phyloP scores from a whole-genome alignment of 2,113 vertebrate species.

The Quiscalus mexicanus region DNA sequence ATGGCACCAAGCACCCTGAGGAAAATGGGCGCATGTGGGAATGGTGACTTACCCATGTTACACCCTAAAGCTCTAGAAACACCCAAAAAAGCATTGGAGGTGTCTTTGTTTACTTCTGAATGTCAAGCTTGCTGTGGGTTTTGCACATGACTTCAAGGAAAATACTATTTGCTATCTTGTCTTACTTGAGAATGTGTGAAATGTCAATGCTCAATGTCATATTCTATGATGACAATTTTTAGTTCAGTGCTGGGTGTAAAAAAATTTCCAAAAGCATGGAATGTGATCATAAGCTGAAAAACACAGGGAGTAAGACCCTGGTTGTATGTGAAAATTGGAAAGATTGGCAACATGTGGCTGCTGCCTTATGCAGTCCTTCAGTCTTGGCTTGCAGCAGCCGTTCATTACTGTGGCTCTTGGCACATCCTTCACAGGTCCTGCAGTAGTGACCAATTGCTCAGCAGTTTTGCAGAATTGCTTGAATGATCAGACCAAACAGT shows the following conservation, averaged over 20 bases:
- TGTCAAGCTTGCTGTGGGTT: neutral
- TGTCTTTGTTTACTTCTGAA: neutral
- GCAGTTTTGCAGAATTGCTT: neutral
- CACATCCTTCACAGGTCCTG: neutral
- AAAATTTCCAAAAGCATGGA: neutral
- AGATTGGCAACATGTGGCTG: neutral
- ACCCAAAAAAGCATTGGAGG: neutral
- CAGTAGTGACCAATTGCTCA: neutral
- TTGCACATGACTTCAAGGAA: neutral
- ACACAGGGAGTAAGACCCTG: neutral
- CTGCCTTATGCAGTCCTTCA: neutral
- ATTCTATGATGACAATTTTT: neutral
- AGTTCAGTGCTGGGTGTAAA: neutral
- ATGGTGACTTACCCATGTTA: rapidly evolving
- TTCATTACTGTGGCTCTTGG: neutral
- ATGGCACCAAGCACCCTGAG: neutral
- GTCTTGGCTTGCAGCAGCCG: neutral
- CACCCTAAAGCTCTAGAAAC: neutral
- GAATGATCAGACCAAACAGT: neutral
- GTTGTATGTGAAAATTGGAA: neutral
- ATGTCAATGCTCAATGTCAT: neutral
- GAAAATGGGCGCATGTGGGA: rapidly evolving
- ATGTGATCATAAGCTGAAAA: neutral
- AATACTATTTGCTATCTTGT: neutral
- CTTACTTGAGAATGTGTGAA: neutral